Conservation (phyloP, 2,797 vertebrate genomes). For the Nannoperca australis region DNA sequence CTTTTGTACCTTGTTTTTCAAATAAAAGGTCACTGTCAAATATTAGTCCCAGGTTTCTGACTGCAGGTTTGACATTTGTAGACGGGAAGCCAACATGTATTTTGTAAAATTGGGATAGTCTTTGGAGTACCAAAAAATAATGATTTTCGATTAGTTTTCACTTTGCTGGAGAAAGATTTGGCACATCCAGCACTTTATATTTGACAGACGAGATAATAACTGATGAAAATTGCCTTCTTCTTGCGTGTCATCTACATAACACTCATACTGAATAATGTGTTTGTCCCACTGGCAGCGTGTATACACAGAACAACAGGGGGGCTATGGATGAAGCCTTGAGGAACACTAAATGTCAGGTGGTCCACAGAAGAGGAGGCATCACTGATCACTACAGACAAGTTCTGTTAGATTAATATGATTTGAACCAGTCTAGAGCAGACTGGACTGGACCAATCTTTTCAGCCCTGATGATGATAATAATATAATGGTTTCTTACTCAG, state of each 20-base stretch:
- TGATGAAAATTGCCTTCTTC: not conserved
- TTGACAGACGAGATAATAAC: not conserved
- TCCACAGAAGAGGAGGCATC: not conserved
- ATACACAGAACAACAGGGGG: not conserved
- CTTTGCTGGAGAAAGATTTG: not conserved
- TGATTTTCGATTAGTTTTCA: not conserved
- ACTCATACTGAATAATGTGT: not conserved
- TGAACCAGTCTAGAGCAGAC: not conserved
- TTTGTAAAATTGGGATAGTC: too few species aligned
- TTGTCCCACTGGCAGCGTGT: not conserved
- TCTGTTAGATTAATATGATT: not conserved
- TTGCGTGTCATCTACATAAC: not conserved
- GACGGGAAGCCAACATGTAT: not conserved
- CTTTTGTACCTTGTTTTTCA: conserved; percentile 12
- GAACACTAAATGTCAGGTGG: not conserved
- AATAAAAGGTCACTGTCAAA: conserved; percentile 16
- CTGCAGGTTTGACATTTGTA: conserved; percentile 14
- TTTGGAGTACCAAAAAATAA: not conserved
- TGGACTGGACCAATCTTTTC: not conserved
- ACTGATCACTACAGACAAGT: not conserved
- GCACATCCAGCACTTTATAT: not conserved
- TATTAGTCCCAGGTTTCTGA: not conserved
- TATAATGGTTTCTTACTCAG: not conserved
- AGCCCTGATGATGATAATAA: not conserved
- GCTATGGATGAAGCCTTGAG: not conserved